Evolutionary conservation across 64 coral and sea anemone species (phyloP).

Genomic region (Hydrozoanthus tunicans): DNA sequence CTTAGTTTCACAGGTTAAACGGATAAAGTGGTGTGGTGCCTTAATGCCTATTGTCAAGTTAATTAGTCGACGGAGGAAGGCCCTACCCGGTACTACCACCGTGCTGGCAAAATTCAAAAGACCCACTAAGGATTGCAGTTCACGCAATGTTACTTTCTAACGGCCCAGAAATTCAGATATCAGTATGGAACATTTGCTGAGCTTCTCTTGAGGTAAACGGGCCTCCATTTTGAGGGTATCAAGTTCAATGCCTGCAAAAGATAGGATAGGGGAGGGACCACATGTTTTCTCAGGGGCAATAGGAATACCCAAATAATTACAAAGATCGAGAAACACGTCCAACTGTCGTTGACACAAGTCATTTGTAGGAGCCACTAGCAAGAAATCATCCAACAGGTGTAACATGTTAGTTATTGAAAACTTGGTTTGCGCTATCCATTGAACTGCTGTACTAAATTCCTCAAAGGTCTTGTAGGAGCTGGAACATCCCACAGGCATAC

Average conservation of each 20-base stretch:
- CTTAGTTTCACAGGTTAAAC: neutral
- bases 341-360: neutral
- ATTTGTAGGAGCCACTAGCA: neutral
- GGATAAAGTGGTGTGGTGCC: neutral
- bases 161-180: neutral
- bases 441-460: neutral
- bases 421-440: neutral
- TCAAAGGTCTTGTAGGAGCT: constrained; percentile 22
- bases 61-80: constrained; percentile 9
- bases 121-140: neutral
- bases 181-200: neutral
- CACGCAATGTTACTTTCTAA: neutral
- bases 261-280: neutral
- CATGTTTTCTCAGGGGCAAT: constrained; percentile 20
- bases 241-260: constrained; percentile 14
- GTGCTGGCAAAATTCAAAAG: constrained; percentile 16
- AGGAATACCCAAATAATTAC: constrained; percentile 2
- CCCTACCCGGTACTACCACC: neutral
- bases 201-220: constrained; percentile 4
- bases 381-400: constrained; percentile 1
- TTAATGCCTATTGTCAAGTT: neutral
- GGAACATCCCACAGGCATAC: constrained; percentile 23
- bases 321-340: neutral
- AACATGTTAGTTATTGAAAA: neutral
- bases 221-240: neutral